Percentiles rank a stretch among this genome's conserved stretches.
These are phyloP conservation scores for Oryzias melastigma DNA, from an alignment of 2,113 vertebrate species.

Conservation along the genomic window DNA sequence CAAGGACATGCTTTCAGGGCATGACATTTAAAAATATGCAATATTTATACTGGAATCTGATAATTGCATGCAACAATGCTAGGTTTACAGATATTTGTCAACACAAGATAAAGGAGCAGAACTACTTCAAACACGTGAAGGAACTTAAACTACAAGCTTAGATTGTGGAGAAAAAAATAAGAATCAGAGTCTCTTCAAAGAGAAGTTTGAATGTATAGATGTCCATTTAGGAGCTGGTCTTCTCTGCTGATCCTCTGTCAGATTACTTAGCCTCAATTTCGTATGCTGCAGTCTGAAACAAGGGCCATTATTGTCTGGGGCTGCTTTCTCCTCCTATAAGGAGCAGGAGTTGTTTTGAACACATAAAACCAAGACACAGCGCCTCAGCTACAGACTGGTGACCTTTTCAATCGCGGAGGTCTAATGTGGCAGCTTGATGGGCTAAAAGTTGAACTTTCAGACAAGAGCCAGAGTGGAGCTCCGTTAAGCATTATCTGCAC, in stretches of 20 bases:
- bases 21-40: not conserved
- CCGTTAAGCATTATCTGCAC: too few species aligned
- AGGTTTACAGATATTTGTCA: too few species aligned
- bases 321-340: constrained; percentile 35
- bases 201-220: constrained; percentile 31
- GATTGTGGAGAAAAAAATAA: not conserved
- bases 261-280: constrained; percentile 48
- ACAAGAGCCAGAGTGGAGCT: constrained; percentile 13
- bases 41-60: constrained; percentile 1
- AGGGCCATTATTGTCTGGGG: constrained; percentile 55
- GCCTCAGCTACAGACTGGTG: constrained; percentile 19
- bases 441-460: constrained; percentile 22
- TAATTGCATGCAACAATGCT: not conserved
- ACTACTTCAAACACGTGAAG: too few species aligned
- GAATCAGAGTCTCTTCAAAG: constrained; percentile 6
- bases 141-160: not conserved
- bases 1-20: not conserved
- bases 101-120: too few species aligned
- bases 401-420: constrained; percentile 48
- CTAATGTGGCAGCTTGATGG: constrained; percentile 51
- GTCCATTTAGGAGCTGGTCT: constrained; percentile 29
- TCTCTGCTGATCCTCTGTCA: constrained; percentile 52
- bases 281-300: constrained; percentile 49
- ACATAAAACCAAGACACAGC: constrained; percentile 24
- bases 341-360: constrained; percentile 53